phyloP scores from a whole-genome alignment of 37 sponge, comb jelly and placozoan species.

The Theonella swinhoei region DNA sequence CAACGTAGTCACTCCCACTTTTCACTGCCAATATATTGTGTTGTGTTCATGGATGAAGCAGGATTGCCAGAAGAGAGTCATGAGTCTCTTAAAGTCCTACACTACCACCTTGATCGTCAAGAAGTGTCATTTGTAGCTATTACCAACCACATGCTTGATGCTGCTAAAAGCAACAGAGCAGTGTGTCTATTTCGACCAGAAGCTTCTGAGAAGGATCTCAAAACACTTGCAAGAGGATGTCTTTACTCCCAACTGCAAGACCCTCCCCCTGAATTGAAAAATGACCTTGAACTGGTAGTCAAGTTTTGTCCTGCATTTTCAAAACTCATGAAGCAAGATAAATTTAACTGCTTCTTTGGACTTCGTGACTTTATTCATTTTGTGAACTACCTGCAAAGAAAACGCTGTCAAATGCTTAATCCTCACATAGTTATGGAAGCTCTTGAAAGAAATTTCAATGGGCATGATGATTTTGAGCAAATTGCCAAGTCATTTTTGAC shows the following conservation, averaged over 20 bases:
- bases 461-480: slow-evolving; percentile 45
- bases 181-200: slow-evolving; percentile 84
- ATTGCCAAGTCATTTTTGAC: slow-evolving; percentile 63
- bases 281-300: slow-evolving; percentile 35
- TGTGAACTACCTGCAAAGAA: slow-evolving; percentile 73
- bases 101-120: slow-evolving; percentile 84
- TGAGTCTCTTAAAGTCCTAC: slow-evolving; percentile 93
- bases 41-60: slow-evolving; percentile 97
- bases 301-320: slow-evolving; percentile 54
- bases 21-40: slow-evolving; percentile 66
- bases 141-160: slow-evolving; percentile 91
- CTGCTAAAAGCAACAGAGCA: slow-evolving; percentile 93
- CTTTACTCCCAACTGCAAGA: slow-evolving; percentile 51
- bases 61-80: slow-evolving; percentile 91
- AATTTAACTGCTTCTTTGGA: slow-evolving; percentile 69
- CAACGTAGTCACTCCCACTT: slow-evolving; percentile 41
- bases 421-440: slow-evolving; percentile 76
- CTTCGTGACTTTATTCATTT: slow-evolving; percentile 91
- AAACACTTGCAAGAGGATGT: slow-evolving; percentile 72
- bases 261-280: slow-evolving; percentile 60
- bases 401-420: slow-evolving; percentile 32
- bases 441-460: slow-evolving; percentile 94
- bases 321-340: slow-evolving; percentile 38
- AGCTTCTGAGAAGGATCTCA: slow-evolving; percentile 57
- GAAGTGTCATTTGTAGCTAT: slow-evolving; percentile 95